These are phyloP conservation scores for Sebastes wilsoni DNA, from an alignment of 2,797 vertebrate genomes.

Conservation along the genomic window DNA sequence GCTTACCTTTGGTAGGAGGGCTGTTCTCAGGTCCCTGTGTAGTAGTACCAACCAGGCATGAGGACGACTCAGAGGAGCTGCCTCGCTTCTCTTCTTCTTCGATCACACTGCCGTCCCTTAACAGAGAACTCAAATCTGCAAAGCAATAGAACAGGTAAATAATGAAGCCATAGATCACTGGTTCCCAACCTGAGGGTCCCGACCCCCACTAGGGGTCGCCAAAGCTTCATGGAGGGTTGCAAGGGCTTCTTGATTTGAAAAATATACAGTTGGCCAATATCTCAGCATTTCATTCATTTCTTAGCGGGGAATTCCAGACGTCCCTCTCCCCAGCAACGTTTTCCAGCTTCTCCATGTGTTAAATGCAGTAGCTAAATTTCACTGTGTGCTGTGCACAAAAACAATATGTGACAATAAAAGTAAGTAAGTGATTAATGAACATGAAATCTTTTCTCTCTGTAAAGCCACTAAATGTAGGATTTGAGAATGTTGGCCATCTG, in stretches of 20 bases:
- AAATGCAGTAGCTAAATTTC: too few relatives aligned
- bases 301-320: too few relatives aligned
- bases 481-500: slow-evolving; percentile 8
- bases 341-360: too few relatives aligned
- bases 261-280: too few relatives aligned
- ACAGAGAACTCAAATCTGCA: slow-evolving; percentile 79
- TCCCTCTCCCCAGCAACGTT: too few relatives aligned
- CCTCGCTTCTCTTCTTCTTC: slow-evolving; percentile 82
- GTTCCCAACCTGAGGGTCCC: too few relatives aligned
- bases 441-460: background rate
- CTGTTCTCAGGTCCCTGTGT: slow-evolving; percentile 81
- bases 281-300: too few relatives aligned
- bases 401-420: too few relatives aligned
- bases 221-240: too few relatives aligned
- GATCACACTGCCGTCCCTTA: slow-evolving; percentile 80
- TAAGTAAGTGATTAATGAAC: background rate
- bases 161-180: background rate
- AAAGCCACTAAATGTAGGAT: background rate
- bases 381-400: too few relatives aligned
- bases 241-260: too few relatives aligned
- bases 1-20: slow-evolving; percentile 79
- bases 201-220: too few relatives aligned
- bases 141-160: background rate
- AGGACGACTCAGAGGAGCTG: slow-evolving; percentile 87
- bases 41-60: slow-evolving; percentile 92